These are phyloP conservation scores for Scaptodrosophila lebanonensis DNA, from an alignment of 1,140 invertebrate genomes.

Conservation along the genomic window DNA sequence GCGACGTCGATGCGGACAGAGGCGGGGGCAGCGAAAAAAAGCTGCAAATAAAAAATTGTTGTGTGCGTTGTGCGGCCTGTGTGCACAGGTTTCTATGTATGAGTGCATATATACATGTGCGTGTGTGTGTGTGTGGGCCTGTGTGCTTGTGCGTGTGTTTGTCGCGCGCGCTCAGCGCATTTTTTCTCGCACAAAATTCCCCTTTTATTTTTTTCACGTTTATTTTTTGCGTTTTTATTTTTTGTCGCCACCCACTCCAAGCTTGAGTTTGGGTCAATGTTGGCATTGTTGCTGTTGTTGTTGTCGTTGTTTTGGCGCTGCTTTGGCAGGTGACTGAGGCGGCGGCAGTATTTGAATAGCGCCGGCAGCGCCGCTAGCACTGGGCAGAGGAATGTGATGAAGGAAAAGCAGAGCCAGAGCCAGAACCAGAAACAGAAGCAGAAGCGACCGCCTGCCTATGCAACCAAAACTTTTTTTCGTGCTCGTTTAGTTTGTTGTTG, in stretches of 20 bases:
- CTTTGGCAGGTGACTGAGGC: slow-evolving; percentile 64
- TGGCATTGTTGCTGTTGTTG: slow-evolving; percentile 43
- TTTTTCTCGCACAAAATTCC: slow-evolving; percentile 45
- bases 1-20: too few relatives aligned
- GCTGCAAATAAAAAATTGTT: not conserved
- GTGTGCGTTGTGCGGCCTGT: slow-evolving; percentile 11
- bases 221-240: slow-evolving; percentile 70
- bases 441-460: slow-evolving; percentile 61
- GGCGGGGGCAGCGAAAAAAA: slow-evolving; percentile 64
- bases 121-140: slow-evolving; percentile 5
- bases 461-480: slow-evolving; percentile 64
- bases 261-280: slow-evolving; percentile 71
- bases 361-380: slow-evolving; percentile 42
- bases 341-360: slow-evolving; percentile 65
- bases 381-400: too few relatives aligned
- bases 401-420: too few relatives aligned
- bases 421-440: too few relatives aligned
- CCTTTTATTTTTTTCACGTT: slow-evolving; percentile 68
- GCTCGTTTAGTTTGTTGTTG: slow-evolving; percentile 61
- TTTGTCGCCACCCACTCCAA: slow-evolving; percentile 28
- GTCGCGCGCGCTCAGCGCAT: slow-evolving; percentile 47
- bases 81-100: slow-evolving; percentile 30
- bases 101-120: slow-evolving; percentile 8
- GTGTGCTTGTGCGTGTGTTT: slow-evolving; percentile 39
- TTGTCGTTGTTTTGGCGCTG: slow-evolving; percentile 41